These are phyloP conservation scores for Osmoderma eremita DNA, from an alignment of 2,888 invertebrate genomes.

Conservation along the genomic window DNA sequence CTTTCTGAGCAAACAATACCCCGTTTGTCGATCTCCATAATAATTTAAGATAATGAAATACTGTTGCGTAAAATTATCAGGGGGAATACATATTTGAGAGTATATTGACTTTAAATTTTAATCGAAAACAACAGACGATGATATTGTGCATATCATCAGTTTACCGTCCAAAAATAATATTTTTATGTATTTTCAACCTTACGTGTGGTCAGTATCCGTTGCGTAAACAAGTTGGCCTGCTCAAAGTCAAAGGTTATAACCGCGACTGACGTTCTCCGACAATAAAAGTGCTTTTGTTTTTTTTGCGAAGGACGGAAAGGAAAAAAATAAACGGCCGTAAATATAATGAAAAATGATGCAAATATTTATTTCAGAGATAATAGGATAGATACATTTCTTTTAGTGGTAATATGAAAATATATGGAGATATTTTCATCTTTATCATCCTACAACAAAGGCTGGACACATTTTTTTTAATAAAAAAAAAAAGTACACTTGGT, in stretches of 20 bases:
- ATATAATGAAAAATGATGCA: constrained; percentile 61
- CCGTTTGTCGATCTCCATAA: too few relatives aligned
- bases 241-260: constrained; percentile 23
- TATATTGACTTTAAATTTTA: constrained; percentile 15
- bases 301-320: not conserved
- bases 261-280: not conserved
- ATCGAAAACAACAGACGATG: not conserved
- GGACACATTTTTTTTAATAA: constrained; percentile 47
- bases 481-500: constrained; percentile 36
- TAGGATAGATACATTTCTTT: constrained; percentile 59
- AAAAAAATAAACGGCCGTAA: constrained; percentile 12
- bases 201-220: constrained; percentile 26
- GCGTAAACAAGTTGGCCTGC: constrained; percentile 20
- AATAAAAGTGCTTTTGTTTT: not conserved
- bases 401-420: constrained; percentile 65
- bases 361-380: constrained; percentile 63
- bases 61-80: not conserved
- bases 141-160: constrained; percentile 7
- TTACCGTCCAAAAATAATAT: constrained; percentile 26
- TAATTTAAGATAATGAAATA: not conserved
- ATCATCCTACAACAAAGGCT: constrained; percentile 53
- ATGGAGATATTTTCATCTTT: constrained; percentile 59
- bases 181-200: constrained; percentile 22
- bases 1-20: too few relatives aligned
- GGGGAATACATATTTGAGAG: not conserved